Conservation (phyloP, 2,797 vertebrate species). For the Bradypodion ventrale region DNA sequence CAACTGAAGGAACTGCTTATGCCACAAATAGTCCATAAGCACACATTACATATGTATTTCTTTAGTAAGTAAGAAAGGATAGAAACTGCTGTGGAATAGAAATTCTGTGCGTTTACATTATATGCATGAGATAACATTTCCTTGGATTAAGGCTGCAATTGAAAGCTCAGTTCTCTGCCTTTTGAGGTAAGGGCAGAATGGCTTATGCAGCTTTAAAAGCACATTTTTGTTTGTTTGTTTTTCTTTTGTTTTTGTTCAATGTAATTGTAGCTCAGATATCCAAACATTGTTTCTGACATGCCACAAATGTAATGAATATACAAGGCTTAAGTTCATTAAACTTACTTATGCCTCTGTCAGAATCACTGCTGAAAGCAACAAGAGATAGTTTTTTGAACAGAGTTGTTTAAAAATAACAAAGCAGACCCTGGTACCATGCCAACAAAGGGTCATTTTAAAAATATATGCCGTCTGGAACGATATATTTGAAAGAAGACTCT, state of each 20-base stretch:
- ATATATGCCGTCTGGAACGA: background rate
- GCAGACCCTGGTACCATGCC: background rate
- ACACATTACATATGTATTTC: background rate
- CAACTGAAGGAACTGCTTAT: background rate
- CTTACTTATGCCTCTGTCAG: slow-evolving; percentile 7
- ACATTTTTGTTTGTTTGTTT: background rate
- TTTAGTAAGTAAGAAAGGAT: background rate
- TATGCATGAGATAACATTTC: slow-evolving; percentile 9
- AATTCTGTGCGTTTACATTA: slow-evolving; percentile 10
- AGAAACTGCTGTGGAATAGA: slow-evolving; percentile 6
- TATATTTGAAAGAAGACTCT: background rate
- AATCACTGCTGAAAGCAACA: background rate
- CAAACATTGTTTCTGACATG: slow-evolving; percentile 14
- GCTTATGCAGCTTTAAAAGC: slow-evolving; percentile 14
- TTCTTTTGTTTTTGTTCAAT: background rate
- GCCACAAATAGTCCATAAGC: background rate
- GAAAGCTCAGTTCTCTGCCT: background rate
- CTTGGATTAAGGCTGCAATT: slow-evolving; percentile 15
- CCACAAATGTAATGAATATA: slow-evolving; percentile 21
- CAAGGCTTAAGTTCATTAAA: slow-evolving; percentile 22
- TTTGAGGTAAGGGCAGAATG: slow-evolving; percentile 11
- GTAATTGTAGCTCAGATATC: slow-evolving; percentile 24
- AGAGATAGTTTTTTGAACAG: slow-evolving; percentile 1
- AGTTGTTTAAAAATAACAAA: background rate
- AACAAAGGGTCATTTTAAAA: background rate